Base-by-base conservation (phyloP, 2,797 vertebrate species). In the Distichodus sexfasciatus region DNA sequence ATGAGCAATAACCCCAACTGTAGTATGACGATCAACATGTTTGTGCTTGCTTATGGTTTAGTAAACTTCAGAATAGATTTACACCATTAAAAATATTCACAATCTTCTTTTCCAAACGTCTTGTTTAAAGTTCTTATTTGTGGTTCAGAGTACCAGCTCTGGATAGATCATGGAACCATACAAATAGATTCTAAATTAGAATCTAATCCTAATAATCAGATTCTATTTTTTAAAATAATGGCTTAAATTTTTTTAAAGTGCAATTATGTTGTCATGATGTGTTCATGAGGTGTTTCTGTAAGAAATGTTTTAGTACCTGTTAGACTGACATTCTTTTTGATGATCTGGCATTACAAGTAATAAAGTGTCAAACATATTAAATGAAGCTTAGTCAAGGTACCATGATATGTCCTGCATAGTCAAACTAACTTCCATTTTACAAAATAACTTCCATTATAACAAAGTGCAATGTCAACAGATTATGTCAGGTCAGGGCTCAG, bases 111-210 rank as follows among this genome's bases (percentile, higher is more conserved):
- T n/a, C n/a, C n/a, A n/a, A n/a, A n/a, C n/a, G n/a, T n/a, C n/a
- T n/a, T n/a, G n/a, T n/a, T n/a, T n/a, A n/a, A n/a, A n/a, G 85
- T 88, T 87, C 79, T 87, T 83, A 79, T 81, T 81, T 84, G 82
- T 83, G 24, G 81, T 82, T 86, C 88, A 90, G 90, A 68, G 88
- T 85, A 85, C 89, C 90, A 78, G 83, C 90, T 80, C 78, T 58
- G 75, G 61, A 87, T 81, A 33, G 10, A 46, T 38, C 58, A 48
- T 69, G 46, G 41, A 31, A 9, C 15, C 68, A 88, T 86, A 74
- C 86, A 85, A 61, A 55, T 53, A 85, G 81, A 84, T 54, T n/a
- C n/a, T n/a, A n/a, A n/a, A n/a, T n/a, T n/a, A n/a, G n/a, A n/a
- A n/a, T n/a, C n/a, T n/a, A n/a, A n/a, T n/a, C n/a, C n/a, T n/a